Evolutionary conservation across 2,113 vertebrate species (phyloP).

Genomic region (Cebus imitator): DNA sequence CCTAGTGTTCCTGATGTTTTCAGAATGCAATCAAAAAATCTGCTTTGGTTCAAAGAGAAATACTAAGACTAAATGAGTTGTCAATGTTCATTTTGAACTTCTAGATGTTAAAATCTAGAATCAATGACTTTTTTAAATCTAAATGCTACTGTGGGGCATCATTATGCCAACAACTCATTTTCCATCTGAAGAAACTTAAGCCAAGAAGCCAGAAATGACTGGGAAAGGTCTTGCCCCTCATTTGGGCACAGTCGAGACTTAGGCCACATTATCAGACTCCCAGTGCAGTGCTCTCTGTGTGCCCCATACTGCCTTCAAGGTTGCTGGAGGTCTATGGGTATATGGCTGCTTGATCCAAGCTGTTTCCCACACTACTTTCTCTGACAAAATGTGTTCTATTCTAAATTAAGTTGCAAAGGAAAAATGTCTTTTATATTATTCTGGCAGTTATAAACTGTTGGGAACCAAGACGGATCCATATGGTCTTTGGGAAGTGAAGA

Average conservation of each 20-base stretch:
- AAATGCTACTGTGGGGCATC: neutral
- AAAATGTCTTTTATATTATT: conserved; percentile 75
- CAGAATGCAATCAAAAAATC: neutral
- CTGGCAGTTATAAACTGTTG: conserved; percentile 68
- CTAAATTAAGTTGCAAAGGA: conserved; percentile 56
- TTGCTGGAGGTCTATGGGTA: neutral
- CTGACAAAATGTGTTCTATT: conserved; percentile 19
- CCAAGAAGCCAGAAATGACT: neutral
- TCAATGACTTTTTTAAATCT: neutral
- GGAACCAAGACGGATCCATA: conserved; percentile 67
- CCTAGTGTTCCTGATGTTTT: neutral
- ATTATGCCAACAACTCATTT: neutral
- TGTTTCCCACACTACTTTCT: neutral
- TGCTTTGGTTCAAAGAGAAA: neutral
- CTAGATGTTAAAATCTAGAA: neutral
- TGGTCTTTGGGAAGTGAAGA: conserved; percentile 61
- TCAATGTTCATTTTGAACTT: neutral
- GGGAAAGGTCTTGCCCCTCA: too few species aligned
- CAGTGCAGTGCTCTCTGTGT: accelerated
- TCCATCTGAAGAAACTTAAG: neutral
- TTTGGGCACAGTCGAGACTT: neutral
- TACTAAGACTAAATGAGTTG: neutral
- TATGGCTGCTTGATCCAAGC: neutral
- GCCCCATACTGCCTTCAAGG: neutral
- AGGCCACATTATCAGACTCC: neutral